Base-by-base conservation (phyloP, 2,797 vertebrate genomes). In the Centropyge bicolor region DNA sequence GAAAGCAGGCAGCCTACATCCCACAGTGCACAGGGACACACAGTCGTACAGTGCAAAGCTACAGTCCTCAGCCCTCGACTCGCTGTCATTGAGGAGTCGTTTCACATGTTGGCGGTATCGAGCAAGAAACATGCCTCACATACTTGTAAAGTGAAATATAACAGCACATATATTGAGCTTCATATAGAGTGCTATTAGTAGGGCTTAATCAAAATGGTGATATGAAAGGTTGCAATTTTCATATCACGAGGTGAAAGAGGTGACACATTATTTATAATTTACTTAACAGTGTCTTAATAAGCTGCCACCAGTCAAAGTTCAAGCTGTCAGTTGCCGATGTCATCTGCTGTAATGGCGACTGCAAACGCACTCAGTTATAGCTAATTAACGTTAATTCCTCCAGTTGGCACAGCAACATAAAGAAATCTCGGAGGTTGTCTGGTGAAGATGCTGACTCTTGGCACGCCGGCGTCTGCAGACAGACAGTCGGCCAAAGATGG, bases 1-100 rank as follows among this genome's bases (percentile, higher is more conserved):
- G 79, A 80, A 17, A 84, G 19, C 80, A 77, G 77, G 61, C 56
- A 48, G 52, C 70, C 55, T 74, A 78, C 75, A 76, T 80, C 60
- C 31, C 59, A 49, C 55, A 49, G 31, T 36, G 9, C 46, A 16
- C 2, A 49, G 16, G 46, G 2, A 6, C 62, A 31, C 22, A 16
- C 14, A 31, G 64, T 16, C 69, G 52, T 4, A 17, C 40, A 65
- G 24, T 3, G 43, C 31, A 45, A 55, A 49, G 38, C 54, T 27
- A n/a, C 10, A 75, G 31, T 59, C 35, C 61, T 22, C 64, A 60
- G n/a, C 41, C 41, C 60, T 57, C 6, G 48, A n/a, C 52, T 64
- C 27, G 13, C 19, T 17, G 14, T 35, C 38, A 63, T 6, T 51
- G 17, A 48, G 64, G 55, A 35, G 43, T 49, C 16, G 8, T 40